A percentile compares a stretch with the other conserved stretches of the same genome.
phyloP scores from a whole-genome alignment of 2,888 invertebrate species.

The Tipula confusa region DNA sequence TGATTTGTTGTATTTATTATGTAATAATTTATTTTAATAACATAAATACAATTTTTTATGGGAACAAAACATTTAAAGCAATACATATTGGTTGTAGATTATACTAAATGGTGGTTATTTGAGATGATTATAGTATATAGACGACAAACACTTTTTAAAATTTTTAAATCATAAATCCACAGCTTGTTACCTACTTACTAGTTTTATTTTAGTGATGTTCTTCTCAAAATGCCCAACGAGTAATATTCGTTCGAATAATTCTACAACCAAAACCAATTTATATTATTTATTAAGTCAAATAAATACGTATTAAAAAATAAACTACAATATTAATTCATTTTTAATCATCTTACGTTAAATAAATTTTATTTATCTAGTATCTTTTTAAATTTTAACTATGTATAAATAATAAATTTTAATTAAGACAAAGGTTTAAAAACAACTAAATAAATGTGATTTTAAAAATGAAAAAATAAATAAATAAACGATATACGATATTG shows the following conservation, averaged over 20 bases:
- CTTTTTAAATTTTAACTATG: neutral
- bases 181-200: neutral
- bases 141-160: neutral
- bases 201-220: neutral
- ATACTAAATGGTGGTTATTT: neutral
- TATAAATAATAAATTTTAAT: neutral
- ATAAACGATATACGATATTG: neutral
- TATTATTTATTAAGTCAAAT: neutral
- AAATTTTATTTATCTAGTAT: neutral
- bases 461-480: neutral
- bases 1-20: neutral
- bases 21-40: neutral
- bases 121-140: neutral
- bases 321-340: neutral
- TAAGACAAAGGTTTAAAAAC: neutral
- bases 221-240: neutral
- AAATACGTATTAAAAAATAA: neutral
- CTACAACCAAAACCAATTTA: neutral
- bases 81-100: neutral
- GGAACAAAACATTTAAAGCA: neutral
- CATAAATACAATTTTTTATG: neutral
- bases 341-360: neutral
- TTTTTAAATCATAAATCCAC: too few relatives aligned
- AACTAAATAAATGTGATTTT: neutral
- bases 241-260: too few relatives aligned